Evolutionary conservation across 1,140 invertebrate species (phyloP), one percentile per base, ranked within the genome.

Genomic region (Potamilus streckersoni): DNA sequence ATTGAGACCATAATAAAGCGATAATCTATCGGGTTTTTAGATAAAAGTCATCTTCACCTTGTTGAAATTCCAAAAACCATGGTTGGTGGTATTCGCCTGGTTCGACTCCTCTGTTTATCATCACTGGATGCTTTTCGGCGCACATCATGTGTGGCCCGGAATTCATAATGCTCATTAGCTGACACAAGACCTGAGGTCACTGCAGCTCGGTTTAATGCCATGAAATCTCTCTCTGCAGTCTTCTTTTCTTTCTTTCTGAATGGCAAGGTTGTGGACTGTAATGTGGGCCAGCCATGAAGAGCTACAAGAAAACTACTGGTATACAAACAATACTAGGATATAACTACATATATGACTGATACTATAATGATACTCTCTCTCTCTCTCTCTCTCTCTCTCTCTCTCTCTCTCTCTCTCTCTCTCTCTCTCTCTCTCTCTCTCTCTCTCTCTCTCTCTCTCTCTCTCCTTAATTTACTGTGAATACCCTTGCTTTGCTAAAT

Each of bases 21-120:
- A 12, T 17, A 58, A 13, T 14, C 6, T 19, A 20, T 17, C 58
- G 67, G 3, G 49, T 31, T 14, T 59, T 60, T n/a, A 60, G 23
- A n/a, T 65, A n/a, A 76, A 60, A 38, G 64, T 14, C 27, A 59
- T n/a, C 23, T 20, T 68, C 73, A 88, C 87, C 87, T 85, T 66
- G 86, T 88, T 23, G 84, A 82, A 49, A 87, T 84, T 4, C 87
- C 88, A 80, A 82, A 88, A 15, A 88, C 86, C 85, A 86, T 86
- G 49, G 80, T 80, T 6, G 85, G 85, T 6, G 86, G 87, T 31
- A 87, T 69, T 63, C 83, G 76, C 38, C 84, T 69, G 12, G 81
- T 82, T 78, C 80, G 70, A 19, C 72, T 74, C 72, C 80, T 82
- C 15, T 74, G 78, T n/a, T 80, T 71, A 15, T 82, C 80, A 66